Evolutionary conservation across 2,797 vertebrate species (phyloP).

Genomic region (Decapterus maruadsi): DNA sequence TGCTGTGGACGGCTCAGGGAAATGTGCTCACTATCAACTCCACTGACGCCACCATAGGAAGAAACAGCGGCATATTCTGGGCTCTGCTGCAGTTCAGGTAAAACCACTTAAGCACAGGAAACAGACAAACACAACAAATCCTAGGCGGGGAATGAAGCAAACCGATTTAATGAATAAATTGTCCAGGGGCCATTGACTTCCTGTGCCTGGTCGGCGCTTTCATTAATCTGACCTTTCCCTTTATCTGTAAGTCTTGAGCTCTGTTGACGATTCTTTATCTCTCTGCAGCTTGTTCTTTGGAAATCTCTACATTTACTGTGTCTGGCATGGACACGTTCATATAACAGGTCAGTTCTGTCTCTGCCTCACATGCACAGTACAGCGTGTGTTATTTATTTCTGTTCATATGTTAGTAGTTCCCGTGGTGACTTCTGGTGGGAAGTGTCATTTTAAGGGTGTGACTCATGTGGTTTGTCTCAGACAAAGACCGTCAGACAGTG

Average conservation of each 20-base stretch:
- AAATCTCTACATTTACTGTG: slow-evolving; percentile 95
- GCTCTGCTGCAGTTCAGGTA: slow-evolving; percentile 96
- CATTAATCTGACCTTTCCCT: not conserved
- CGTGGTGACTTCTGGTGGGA: not conserved
- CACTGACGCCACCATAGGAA: slow-evolving; percentile 91
- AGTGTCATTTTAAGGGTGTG: slow-evolving; percentile 22
- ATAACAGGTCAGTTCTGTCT: slow-evolving; percentile 88
- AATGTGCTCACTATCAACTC: slow-evolving; percentile 96
- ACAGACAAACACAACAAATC: not conserved
- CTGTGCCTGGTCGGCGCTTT: no score
- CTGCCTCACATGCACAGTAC: not conserved
- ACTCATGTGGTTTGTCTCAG: slow-evolving; percentile 76
- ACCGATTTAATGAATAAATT: no score
- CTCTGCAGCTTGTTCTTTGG: slow-evolving; percentile 94
- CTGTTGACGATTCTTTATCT: slow-evolving; percentile 5
- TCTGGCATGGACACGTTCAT: slow-evolving; percentile 93
- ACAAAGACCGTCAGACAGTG: slow-evolving; percentile 93
- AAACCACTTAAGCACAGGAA: not conserved
- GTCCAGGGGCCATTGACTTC: not conserved
- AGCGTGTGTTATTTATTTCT: not conserved
- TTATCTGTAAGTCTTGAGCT: not conserved
- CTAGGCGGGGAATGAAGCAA: no score
- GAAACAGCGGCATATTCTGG: slow-evolving; percentile 98
- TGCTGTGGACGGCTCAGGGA: slow-evolving; percentile 98
- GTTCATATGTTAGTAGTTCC: not conserved